A percentile compares a stretch with the other conserved stretches of the same genome.
Evolutionary conservation across 2,888 invertebrate genomes (phyloP).

Genomic region (Schizotus pectinicornis): DNA sequence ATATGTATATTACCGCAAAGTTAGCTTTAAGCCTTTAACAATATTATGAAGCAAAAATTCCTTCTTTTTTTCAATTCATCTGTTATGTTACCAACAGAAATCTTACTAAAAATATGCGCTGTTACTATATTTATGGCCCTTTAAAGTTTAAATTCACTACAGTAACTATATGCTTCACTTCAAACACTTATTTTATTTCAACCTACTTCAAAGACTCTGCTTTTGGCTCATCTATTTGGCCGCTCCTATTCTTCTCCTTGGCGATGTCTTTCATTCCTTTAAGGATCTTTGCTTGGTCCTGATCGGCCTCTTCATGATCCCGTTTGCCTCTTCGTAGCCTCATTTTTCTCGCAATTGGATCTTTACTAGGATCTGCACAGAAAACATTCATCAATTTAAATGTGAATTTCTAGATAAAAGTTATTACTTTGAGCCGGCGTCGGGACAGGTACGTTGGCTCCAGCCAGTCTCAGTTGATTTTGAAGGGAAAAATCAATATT

Average conservation of each 20-base stretch:
- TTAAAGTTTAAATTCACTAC: constrained; percentile 5
- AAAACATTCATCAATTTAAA: constrained; percentile 8
- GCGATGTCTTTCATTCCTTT: constrained; percentile 89
- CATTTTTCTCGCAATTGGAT: constrained; percentile 94
- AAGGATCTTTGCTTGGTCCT: constrained; percentile 86
- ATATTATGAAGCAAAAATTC: too few species aligned
- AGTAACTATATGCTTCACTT: constrained; percentile 5
- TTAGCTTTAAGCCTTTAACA: too few species aligned
- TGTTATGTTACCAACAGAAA: too few species aligned
- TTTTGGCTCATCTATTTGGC: constrained; percentile 70
- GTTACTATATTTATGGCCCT: too few species aligned
- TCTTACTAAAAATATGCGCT: too few species aligned
- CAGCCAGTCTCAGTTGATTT: constrained; percentile 90
- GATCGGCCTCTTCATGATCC: constrained; percentile 81
- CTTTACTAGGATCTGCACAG: constrained; percentile 70
- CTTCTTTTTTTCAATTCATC: too few species aligned
- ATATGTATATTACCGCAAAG: too few species aligned
- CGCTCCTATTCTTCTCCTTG: constrained; percentile 79
- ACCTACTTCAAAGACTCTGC: constrained; percentile 75
- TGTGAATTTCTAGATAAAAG: constrained; percentile 1
- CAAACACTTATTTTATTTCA: background rate
- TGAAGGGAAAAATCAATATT: constrained; percentile 99
- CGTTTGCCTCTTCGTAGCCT: constrained; percentile 82
- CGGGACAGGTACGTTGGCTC: constrained; percentile 81
- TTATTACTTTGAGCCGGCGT: constrained; percentile 71